Base-by-base conservation (phyloP, 1,140 invertebrate genomes). In the Dreissena rostriformis region DNA sequence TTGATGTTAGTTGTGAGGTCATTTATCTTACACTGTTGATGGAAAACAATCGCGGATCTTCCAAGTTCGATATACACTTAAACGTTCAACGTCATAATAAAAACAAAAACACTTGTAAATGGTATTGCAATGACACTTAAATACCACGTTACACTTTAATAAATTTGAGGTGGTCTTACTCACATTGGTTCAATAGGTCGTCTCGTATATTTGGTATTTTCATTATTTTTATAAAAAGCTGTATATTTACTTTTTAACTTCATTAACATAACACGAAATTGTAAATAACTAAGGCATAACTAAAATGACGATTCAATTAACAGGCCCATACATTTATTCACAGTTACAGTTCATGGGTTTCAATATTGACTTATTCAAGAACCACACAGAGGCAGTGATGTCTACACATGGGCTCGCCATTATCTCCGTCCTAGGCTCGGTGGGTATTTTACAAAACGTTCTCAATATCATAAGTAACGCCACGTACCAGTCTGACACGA, bases 311-410 rank as follows among this genome's bases (percentile, higher is more conserved):
- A 39, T 39, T 39, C 2, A 39, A 39, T 39, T 39, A 39, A 39
- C 8, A 39, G 8, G 8, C 2, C 2, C 2, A 39, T 5, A 5
- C 39, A 7, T 81, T 70, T 82, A 61, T 19, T 86, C 82, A 51
- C 79, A 89, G 88, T 81, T 89, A 28, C 88, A 89, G 63, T 39
- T 89, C 26, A 85, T 89, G 71, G 85, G 85, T 28, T 89, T 85
- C 68, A 89, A 89, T 61, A 82, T 57, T 57, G 88, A 89, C 79
- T 82, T 88, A 52, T 89, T 86, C 74, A 51, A 66, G 51, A 86
- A 82, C 74, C 86, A 68, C 51, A 70, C 83, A 15, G 68, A 86
- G 53, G 88, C 88, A 24, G 70, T 83, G 10, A 68, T 82, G 68
- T 85, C 86, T n/a, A 83, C 86, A 19, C 81, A 86, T 53, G 88